Percentiles rank a stretch among this genome's conserved stretches.
Evolutionary conservation across 2,888 invertebrate species (phyloP).

Genomic region (Meghimatium bilineatum): DNA sequence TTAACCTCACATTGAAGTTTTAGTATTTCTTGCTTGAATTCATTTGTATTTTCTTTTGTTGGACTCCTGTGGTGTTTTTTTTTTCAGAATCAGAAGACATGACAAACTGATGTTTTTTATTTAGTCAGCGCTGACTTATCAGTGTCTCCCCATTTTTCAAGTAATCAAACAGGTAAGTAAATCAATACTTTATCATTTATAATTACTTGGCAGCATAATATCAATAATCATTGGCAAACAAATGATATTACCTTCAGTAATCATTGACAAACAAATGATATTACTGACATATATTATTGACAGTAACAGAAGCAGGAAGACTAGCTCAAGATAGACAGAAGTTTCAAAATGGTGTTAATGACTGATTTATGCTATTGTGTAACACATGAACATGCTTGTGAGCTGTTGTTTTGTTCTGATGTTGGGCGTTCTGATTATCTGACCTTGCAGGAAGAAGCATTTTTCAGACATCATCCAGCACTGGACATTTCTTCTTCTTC

Average conservation of each 20-base stretch:
- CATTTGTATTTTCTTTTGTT: background rate
- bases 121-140: background rate
- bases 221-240: background rate
- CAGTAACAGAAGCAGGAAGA: too few species aligned
- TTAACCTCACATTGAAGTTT: too few species aligned
- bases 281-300: too few species aligned
- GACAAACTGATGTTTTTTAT: conserved; percentile 2
- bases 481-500: too few species aligned
- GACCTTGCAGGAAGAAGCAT: too few species aligned
- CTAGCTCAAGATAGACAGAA: too few species aligned
- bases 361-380: too few species aligned
- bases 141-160: background rate
- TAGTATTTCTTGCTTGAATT: background rate
- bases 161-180: background rate
- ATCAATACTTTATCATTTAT: background rate
- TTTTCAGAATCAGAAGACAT: conserved; percentile 22
- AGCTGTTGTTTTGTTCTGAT: too few species aligned
- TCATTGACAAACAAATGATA: background rate
- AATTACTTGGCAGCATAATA: background rate
- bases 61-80: background rate
- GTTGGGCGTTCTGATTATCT: too few species aligned
- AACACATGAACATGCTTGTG: too few species aligned
- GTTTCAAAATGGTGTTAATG: too few species aligned
- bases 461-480: too few species aligned
- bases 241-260: background rate